Base-by-base conservation (phyloP, 1,140 invertebrate species). In the Caerostris extrusa region DNA sequence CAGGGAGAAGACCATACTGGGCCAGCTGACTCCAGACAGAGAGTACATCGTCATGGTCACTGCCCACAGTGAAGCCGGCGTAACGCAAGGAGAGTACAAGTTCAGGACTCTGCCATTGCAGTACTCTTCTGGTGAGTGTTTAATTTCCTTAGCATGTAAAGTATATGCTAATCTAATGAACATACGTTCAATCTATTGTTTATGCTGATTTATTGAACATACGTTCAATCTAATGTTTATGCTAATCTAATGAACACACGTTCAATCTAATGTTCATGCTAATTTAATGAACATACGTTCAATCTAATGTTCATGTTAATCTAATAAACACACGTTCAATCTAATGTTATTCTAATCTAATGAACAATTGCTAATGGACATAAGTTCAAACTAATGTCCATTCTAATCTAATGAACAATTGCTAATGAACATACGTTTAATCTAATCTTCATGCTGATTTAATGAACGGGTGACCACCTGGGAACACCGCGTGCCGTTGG, bases 21-120 rank as follows among this genome's bases (percentile, higher is more conserved):
- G 92, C n/a, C 94, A 90, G 7, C 64, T 95, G 4, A 50, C 83
- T 5, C 94, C 94, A 0, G 94, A 93, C 6, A 77, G 94, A 34
- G 91, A 95, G 6, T 95, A 95, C 58, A 58, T 90, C 8, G 50
- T 95, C 6, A 94, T 93, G 91, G 94, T 95, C 7, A 95, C 94
- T 5, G 94, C 94, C 3, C 91, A 93, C 85, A 95, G 87, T 57
- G 94, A 95, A 71, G 94, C 94, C 8, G 94, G 94, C 0, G 89
- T 93, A 8, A 94, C 94, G 3, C 90, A 95, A 58, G 94, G 19
- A 12, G 94, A 95, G 5, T 95, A 94, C 53, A 93, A 90, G 10
- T 94, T 95, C 34, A 19, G 90, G 14, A 95, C 94, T 7, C 58
- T 93, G 7, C 93, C 90, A 5, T 3, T 81, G 7, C 61, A 50